Conservation (phyloP, 2,888 invertebrate species). For the Oscheius sp. region DNA sequence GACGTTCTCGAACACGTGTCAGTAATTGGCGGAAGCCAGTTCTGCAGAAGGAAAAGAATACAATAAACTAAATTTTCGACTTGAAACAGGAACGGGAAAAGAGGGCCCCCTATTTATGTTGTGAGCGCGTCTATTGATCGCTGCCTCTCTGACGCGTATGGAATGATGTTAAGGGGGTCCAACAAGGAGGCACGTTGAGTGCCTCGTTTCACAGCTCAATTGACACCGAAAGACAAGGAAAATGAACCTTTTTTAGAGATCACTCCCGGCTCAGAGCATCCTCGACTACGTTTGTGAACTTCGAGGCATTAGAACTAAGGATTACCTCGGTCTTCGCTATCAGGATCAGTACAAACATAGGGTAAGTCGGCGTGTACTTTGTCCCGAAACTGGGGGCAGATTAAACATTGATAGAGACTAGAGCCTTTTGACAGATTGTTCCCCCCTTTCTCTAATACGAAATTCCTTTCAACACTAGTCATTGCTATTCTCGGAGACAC, state of each 20-base stretch:
- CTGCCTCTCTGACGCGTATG: constrained; percentile 16
- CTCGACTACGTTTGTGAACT: constrained; percentile 90
- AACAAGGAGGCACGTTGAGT: not conserved
- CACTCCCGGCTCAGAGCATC: constrained; percentile 84
- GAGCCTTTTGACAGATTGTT: not conserved
- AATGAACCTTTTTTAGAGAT: constrained; percentile 58
- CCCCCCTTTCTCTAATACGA: not conserved
- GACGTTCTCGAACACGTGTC: not conserved
- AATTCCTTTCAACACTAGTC: too few species aligned
- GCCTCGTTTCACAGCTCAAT: not conserved
- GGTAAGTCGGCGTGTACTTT: constrained; percentile 78
- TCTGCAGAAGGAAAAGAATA: too few species aligned
- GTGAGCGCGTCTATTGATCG: too few species aligned
- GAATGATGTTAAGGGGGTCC: constrained; percentile 12
- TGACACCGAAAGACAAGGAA: not conserved
- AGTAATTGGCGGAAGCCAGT: too few species aligned
- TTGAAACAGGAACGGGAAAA: not conserved
- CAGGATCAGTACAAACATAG: constrained; percentile 89
- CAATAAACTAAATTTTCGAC: too few species aligned
- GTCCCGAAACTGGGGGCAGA: not conserved
- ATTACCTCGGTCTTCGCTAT: constrained; percentile 92
- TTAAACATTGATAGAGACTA: too few species aligned
- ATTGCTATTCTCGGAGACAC: too few species aligned
- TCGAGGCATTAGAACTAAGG: constrained; percentile 89
- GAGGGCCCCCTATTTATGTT: not conserved